Percentiles rank a stretch among this genome's conserved stretches.
These are phyloP conservation scores for Cantharis lateralis DNA, from an alignment of 2,888 invertebrate genomes.

Conservation along the genomic window DNA sequence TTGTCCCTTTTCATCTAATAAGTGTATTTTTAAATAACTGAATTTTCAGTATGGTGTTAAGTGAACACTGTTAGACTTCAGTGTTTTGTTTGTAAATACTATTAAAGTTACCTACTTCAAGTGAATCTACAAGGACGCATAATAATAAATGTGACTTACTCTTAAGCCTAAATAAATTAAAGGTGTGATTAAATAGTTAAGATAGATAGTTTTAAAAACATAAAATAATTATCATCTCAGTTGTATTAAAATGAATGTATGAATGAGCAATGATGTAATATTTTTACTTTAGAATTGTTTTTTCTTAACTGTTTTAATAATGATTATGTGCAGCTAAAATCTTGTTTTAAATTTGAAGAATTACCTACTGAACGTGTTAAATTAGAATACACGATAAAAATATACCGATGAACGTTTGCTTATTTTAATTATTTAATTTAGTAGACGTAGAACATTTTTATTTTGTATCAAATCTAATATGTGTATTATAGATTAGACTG, in stretches of 20 bases:
- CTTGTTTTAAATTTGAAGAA: conserved; percentile 7
- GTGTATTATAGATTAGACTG: conserved; percentile 12
- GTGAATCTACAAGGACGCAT: conserved; percentile 22
- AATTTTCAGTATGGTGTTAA: conserved; percentile 33
- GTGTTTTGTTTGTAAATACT: conserved; percentile 35
- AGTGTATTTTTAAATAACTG: conserved; percentile 31
- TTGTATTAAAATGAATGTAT: conserved; percentile 44
- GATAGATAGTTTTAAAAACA: conserved; percentile 49
- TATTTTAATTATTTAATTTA: conserved; percentile 16
- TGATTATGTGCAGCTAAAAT: conserved; percentile 12
- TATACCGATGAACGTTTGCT: conserved; percentile 16
- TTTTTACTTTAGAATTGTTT: conserved; percentile 44
- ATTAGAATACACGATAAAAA: conserved; percentile 14
- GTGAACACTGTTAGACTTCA: conserved; percentile 38
- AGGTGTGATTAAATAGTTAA: conserved; percentile 52
- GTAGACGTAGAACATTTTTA: conserved; percentile 15
- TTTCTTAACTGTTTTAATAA: conserved; percentile 8
- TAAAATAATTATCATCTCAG: conserved; percentile 50
- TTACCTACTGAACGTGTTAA: conserved; percentile 12
- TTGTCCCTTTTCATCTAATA: conserved; percentile 38
- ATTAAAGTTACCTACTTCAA: conserved; percentile 15
- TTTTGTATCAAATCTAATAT: conserved; percentile 17
- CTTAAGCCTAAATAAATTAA: conserved; percentile 48
- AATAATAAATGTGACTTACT: conserved; percentile 29
- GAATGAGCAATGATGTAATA: conserved; percentile 48